Evolutionary conservation across 1,140 invertebrate genomes (phyloP).

Genomic region (Platyura marginata): DNA sequence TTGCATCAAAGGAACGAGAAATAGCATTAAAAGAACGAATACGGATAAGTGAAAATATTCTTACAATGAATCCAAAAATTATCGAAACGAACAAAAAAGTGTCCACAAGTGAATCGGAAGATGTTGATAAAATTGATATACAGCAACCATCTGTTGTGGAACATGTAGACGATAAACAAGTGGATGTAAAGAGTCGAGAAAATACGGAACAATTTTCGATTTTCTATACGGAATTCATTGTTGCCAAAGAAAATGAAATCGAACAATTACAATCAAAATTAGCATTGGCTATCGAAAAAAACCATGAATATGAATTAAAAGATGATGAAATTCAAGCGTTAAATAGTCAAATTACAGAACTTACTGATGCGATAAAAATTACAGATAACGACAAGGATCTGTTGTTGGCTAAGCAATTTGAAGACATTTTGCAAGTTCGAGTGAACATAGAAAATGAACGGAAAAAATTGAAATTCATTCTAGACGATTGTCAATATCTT

Average conservation of each 20-base stretch:
- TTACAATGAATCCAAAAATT: conserved; percentile 3
- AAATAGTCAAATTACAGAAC: background rate
- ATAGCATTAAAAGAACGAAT: conserved; percentile 28
- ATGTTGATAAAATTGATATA: background rate
- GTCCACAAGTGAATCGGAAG: background rate
- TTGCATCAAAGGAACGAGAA: conserved; percentile 35
- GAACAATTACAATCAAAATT: background rate
- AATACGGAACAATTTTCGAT: background rate
- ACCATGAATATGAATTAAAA: background rate
- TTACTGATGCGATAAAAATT: background rate
- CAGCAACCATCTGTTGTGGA: background rate
- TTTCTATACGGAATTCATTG: background rate
- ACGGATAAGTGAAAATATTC: conserved; percentile 3
- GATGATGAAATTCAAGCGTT: background rate
- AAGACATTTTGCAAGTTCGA: background rate
- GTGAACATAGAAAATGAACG: background rate
- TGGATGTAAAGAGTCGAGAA: background rate
- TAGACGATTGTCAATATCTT: background rate
- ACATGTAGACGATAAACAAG: background rate
- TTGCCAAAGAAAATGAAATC: background rate
- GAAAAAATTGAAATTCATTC: background rate
- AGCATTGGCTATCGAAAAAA: conserved; percentile 4
- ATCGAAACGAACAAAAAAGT: background rate
- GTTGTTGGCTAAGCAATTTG: background rate
- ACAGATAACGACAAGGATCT: background rate